Evolutionary conservation across 2,888 invertebrate species (phyloP).

Genomic region (Gnatocerus cornutus): DNA sequence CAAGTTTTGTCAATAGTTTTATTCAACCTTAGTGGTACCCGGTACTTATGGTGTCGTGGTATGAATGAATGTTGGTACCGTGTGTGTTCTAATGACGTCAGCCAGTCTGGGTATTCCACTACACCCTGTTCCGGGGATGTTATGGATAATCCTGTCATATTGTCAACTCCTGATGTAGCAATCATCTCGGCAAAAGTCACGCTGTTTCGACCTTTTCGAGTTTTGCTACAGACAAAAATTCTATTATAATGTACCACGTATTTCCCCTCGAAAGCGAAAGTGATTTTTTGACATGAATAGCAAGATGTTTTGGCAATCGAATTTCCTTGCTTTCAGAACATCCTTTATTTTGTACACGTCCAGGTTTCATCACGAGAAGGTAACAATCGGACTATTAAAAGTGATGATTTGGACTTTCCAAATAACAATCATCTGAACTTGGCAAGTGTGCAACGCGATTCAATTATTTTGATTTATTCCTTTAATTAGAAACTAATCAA

Average conservation of each 20-base stretch:
- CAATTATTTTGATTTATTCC: too few species aligned
- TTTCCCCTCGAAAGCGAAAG: constrained; percentile 42
- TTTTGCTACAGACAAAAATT: constrained; percentile 55
- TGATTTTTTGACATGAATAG: constrained; percentile 27
- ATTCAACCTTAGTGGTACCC: constrained; percentile 32
- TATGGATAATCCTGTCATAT: constrained; percentile 72
- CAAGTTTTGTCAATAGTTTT: constrained; percentile 35
- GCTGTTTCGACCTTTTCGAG: constrained; percentile 66
- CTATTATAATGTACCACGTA: background rate
- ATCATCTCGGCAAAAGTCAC: constrained; percentile 69
- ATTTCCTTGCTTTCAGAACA: constrained; percentile 18
- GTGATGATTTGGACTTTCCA: constrained; percentile 25
- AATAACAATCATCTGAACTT: constrained; percentile 7
- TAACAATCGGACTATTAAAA: background rate
- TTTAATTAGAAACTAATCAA: too few species aligned
- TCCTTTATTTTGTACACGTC: constrained; percentile 21
- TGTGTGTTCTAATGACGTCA: constrained; percentile 67
- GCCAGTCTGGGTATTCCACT: constrained; percentile 76
- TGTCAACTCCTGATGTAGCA: constrained; percentile 69
- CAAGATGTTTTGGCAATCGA: constrained; percentile 16
- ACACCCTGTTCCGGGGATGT: constrained; percentile 74
- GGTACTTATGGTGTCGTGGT: constrained; percentile 50
- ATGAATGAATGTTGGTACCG: constrained; percentile 67
- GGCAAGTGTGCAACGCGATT: background rate
- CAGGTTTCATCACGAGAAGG: background rate